These are phyloP conservation scores for Leptinotarsa texana DNA, from an alignment of 1,140 invertebrate genomes.

Conservation along the genomic window DNA sequence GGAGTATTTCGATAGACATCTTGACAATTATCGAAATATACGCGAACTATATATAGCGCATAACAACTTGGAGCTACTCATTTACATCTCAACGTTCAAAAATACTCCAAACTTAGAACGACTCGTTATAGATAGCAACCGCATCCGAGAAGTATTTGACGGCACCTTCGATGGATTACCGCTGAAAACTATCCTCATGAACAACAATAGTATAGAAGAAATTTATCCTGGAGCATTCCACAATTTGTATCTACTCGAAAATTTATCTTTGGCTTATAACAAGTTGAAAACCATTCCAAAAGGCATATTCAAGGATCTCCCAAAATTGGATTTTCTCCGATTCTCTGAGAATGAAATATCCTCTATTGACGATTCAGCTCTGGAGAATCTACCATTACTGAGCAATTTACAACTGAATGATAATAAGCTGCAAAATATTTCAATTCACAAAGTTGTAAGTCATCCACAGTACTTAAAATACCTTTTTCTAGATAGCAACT, in stretches of 20 bases:
- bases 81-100: neutral
- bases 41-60: neutral
- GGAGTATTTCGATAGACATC: neutral
- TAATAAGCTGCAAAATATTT: slow-evolving; percentile 27
- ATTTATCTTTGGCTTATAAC: neutral
- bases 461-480: slow-evolving; percentile 4
- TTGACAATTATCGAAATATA: neutral
- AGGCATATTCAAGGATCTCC: slow-evolving; percentile 21
- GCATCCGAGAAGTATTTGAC: neutral
- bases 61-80: neutral
- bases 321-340: slow-evolving; percentile 11
- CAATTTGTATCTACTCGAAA: slow-evolving; percentile 14
- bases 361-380: slow-evolving; percentile 26
- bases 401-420: slow-evolving; percentile 15
- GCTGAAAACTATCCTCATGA: neutral
- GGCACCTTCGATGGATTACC: slow-evolving; percentile 7
- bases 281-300: slow-evolving; percentile 6
- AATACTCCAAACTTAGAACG: neutral
- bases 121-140: neutral
- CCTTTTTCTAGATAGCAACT: slow-evolving; percentile 30
- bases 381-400: slow-evolving; percentile 27
- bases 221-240: slow-evolving; percentile 22
- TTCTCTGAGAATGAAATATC: slow-evolving; percentile 32
- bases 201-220: slow-evolving; percentile 3
- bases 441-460: slow-evolving; percentile 13